Evolutionary conservation across 2,888 invertebrate genomes (phyloP), one percentile per base, ranked within the genome.

Genomic region (Dermolepida albohirtum): DNA sequence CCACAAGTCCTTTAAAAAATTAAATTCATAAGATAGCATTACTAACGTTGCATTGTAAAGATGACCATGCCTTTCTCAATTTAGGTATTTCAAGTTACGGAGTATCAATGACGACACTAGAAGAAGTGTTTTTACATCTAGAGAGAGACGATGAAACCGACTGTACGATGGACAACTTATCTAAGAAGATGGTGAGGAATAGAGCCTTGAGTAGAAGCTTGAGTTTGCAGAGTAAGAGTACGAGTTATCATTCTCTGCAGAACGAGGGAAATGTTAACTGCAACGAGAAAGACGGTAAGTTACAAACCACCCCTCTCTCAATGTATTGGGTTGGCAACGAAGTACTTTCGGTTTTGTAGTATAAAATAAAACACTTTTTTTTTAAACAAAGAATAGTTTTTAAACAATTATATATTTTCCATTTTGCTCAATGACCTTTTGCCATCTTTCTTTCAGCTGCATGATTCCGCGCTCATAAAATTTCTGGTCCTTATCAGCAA

Each of bases 41-140:
- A 22, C 22, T 4, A 22, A 2, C 4, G 4, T 22, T 22, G 4
- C 22, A 22, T 22, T 22, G 22, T 4, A 22, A 22, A 22, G n/a
- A n/a, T n/a, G n/a, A n/a, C n/a, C n/a, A 22, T 4, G 4, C 1
- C 22, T 34, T 6, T 34, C 6, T 6, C 6, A 8, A 5, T 41
- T 14, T 57, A 87, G 88, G 90, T 17, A 90, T 94, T 73, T 90
- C 89, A 72, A 93, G 92, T 78, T 95, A 93, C 78, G 95, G 94
- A 0, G 92, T 95, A 0, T 94, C 94, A 10, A 94, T 95, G 94
- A 94, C 94, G 7, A 94, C 94, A 0, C 80, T 95, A 34, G 95
- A 95, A 78, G 95, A 95, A 80, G 92, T 93, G 10, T 95, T 95
- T 79, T 82, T 95, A 1, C 93, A 93, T 76, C 81, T 95, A 70